Evolutionary conservation across 2,113 vertebrate species (phyloP).

Genomic region (Girardinichthys multiradiatus): DNA sequence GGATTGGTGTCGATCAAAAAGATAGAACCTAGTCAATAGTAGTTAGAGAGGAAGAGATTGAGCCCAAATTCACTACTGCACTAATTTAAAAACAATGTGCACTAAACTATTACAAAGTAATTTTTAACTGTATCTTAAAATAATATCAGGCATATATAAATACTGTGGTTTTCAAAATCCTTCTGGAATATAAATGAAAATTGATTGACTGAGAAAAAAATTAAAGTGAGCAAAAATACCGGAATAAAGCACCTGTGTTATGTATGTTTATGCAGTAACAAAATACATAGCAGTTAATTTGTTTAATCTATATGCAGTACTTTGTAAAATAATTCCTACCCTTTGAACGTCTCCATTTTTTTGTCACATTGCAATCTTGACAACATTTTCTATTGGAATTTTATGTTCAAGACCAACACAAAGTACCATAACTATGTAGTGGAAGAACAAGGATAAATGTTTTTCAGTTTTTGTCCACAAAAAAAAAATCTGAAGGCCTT

Average conservation of each 20-base stretch:
- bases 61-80: conserved; percentile 8
- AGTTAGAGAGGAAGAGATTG: neutral
- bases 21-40: conserved; percentile 21
- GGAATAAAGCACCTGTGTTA: conserved; percentile 33
- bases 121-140: neutral
- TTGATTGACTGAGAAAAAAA: conserved; percentile 33
- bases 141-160: conserved; percentile 6
- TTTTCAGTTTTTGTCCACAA: no score
- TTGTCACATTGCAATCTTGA: no score
- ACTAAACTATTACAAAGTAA: neutral
- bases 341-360: neutral
- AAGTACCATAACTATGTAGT: neutral
- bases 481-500: no score
- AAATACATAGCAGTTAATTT: conserved; percentile 59
- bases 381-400: neutral
- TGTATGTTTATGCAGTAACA: conserved; percentile 41
- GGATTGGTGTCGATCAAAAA: conserved; percentile 19
- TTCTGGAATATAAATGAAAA: conserved; percentile 31
- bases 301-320: conserved; percentile 2
- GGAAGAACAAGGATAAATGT: no score
- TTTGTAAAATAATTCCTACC: neutral
- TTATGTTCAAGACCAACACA: neutral
- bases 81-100: conserved; percentile 13
- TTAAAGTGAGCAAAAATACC: conserved; percentile 37
- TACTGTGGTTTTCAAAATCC: conserved; percentile 1